Percentiles rank a stretch among this genome's conserved stretches.
phyloP scores from a whole-genome alignment of 2,888 invertebrate genomes.

The Cantharis flavilabris region DNA sequence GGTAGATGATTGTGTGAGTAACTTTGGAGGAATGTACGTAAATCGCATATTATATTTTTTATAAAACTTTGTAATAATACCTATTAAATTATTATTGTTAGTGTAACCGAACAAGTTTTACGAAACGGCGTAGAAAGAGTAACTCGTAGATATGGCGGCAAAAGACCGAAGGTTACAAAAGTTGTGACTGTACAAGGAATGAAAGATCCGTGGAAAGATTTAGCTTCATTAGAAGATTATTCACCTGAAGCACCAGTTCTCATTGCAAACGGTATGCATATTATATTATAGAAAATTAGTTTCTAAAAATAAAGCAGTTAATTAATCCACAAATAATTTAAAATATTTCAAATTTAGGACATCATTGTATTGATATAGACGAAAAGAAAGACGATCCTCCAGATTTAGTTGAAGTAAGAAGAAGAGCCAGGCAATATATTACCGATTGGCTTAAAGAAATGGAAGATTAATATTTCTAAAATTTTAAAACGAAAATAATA shows the following conservation, averaged over 20 bases:
- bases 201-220: constrained; percentile 4
- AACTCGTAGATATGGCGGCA: background rate
- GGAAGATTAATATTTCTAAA: background rate
- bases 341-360: background rate
- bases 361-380: constrained; percentile 2
- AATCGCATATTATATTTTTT: too few species aligned
- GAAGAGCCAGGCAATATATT: background rate
- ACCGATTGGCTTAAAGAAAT: constrained; percentile 8
- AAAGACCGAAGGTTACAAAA: constrained; percentile 4
- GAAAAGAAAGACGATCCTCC: background rate
- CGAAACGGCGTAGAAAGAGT: background rate
- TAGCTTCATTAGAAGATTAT: constrained; percentile 3
- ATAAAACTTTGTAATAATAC: background rate
- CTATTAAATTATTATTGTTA: background rate
- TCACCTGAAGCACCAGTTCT: constrained; percentile 6
- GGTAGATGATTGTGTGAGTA: background rate
- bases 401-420: background rate
- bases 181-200: constrained; percentile 9
- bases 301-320: too few species aligned
- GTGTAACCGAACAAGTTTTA: background rate
- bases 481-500: background rate
- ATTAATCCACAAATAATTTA: too few species aligned
- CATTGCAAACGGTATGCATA: background rate
- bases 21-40: background rate
- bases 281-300: too few species aligned